These are phyloP conservation scores for Chironomus tentans DNA, from an alignment of 2,888 invertebrate genomes.

Conservation along the genomic window DNA sequence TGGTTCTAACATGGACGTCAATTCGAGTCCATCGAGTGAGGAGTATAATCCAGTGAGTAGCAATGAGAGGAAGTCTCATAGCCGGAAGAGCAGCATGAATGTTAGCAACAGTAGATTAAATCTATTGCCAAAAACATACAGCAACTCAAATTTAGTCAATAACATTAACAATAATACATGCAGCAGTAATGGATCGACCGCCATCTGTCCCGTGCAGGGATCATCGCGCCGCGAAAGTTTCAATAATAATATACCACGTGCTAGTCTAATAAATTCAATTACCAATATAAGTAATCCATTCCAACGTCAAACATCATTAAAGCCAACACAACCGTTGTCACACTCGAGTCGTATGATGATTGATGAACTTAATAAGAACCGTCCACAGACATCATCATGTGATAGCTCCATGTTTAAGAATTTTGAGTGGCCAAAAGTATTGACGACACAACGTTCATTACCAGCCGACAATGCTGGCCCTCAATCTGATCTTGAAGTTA, in stretches of 20 bases:
- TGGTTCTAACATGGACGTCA: constrained; percentile 13
- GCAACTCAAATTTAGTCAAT: constrained; percentile 29
- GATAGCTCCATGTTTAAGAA: constrained; percentile 29
- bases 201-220: constrained; percentile 30
- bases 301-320: constrained; percentile 30
- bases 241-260: constrained; percentile 28
- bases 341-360: constrained; percentile 14
- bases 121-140: constrained; percentile 28
- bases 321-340: constrained; percentile 9
- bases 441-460: not conserved
- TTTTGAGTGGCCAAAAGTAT: constrained; percentile 31
- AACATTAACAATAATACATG: too few species aligned
- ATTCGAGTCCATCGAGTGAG: not conserved
- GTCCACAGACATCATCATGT: constrained; percentile 33
- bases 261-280: constrained; percentile 20
- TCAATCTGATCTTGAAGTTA: constrained; percentile 41
- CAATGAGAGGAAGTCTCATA: constrained; percentile 26
- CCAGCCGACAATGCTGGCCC: constrained; percentile 28
- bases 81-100: constrained; percentile 15
- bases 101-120: constrained; percentile 9
- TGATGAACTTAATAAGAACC: constrained; percentile 26
- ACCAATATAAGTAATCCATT: constrained; percentile 28
- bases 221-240: constrained; percentile 36
- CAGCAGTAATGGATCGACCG: too few species aligned
- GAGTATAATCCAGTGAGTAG: constrained; percentile 27